Evolutionary conservation across 2,797 vertebrate species (phyloP), one percentile per base, ranked within the genome.

Genomic region (Haliaeetus albicilla): DNA sequence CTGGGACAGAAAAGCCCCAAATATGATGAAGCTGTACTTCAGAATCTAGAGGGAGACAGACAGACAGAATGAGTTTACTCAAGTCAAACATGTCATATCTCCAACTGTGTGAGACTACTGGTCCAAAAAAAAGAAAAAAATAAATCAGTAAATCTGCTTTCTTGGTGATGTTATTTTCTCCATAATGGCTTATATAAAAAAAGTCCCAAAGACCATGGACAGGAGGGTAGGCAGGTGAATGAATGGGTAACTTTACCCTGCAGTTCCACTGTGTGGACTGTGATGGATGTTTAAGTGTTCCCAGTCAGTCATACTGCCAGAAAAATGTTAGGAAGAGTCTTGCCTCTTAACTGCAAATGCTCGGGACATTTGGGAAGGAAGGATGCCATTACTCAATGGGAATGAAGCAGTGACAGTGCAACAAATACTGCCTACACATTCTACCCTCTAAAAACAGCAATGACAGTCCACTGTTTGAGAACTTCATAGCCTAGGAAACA

Each of bases 1-100:
- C 91, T 96, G 76, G 60, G 69, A 88, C 63, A 92, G 81, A 91
- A 96, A 95, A 95, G 87, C 92, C 68, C 77, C 96, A 91, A 94
- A 94, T 94, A 97, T 63, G 69, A 95, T 95, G 75, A 95, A 93
- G 89, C 8, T 64, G n/a, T 75, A 51, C 79, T 90, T 91, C 94
- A 89, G 90, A 94, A 97, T 97, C 90, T 83, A 93, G 90, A 95
- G 83, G 84, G 84, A 96, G 64, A 33, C 5, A 96, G 81, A 33
- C 5, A 96, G 83, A 68, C 31, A 61, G 15, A 80, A 46, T 13
- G 5, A 80, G 30, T 83, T 94, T 70, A 48, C 16, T 70, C 20
- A 79, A 75, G 18, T 67, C 51, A 83, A 86, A 83, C 41, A 48
- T 33, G 33, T 68, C 41, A 2, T 51, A 43, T 68, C 37, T 87